Percentiles rank a stretch among this genome's conserved stretches.
These are phyloP conservation scores for Gallinago nigripennis DNA, from an alignment of 2,797 vertebrate genomes.

Conservation along the genomic window DNA sequence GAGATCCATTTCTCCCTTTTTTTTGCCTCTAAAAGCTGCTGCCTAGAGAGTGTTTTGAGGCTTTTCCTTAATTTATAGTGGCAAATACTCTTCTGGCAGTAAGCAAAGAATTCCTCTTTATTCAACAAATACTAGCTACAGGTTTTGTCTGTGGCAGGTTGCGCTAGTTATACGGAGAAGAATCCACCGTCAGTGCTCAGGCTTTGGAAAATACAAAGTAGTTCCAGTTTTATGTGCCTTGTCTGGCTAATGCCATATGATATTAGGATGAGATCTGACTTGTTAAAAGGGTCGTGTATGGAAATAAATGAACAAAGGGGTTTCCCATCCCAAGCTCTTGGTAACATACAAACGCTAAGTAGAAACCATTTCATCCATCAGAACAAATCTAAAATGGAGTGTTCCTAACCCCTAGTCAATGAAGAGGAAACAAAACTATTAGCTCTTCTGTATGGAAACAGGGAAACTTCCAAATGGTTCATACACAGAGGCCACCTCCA, in stretches of 20 bases:
- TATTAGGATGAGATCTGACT: neutral
- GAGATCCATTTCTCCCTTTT: neutral
- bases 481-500: neutral
- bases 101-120: neutral
- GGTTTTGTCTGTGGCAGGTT: neutral
- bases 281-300: neutral
- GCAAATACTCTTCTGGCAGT: neutral
- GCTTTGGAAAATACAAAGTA: neutral
- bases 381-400: neutral
- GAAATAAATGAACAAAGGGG: neutral
- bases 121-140: neutral
- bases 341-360: neutral
- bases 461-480: neutral
- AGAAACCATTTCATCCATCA: neutral
- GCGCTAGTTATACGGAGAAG: neutral
- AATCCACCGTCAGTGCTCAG: neutral
- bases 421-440: neutral
- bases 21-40: neutral
- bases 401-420: neutral
- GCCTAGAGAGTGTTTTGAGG: neutral
- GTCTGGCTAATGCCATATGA: neutral
- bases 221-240: neutral
- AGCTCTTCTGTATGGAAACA: neutral
- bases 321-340: neutral
- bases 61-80: neutral